These are phyloP conservation scores for Lysandra bellargus DNA, from an alignment of 2,888 invertebrate species.

Conservation along the genomic window DNA sequence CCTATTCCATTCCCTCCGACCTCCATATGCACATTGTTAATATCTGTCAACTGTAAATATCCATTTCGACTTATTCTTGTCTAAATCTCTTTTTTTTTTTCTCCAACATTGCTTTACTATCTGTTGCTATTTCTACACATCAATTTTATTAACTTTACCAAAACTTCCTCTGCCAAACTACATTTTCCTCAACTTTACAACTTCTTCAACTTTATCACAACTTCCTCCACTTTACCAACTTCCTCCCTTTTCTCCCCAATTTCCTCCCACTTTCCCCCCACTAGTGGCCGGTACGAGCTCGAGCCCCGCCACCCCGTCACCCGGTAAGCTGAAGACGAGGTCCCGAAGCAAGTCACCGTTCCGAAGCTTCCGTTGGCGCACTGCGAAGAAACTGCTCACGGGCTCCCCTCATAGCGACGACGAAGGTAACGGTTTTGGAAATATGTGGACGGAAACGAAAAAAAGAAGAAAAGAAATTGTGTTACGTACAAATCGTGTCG, in stretches of 20 bases:
- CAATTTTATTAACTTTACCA: not conserved
- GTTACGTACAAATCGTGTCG: too few species aligned
- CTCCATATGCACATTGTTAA: slow-evolving; percentile 1
- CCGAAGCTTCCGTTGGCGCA: slow-evolving; percentile 95
- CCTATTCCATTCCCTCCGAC: slow-evolving; percentile 46
- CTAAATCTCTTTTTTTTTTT: not conserved
- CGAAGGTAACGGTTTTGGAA: slow-evolving; percentile 82
- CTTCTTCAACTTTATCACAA: not conserved
- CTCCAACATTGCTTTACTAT: not conserved
- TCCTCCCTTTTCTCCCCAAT: not conserved
- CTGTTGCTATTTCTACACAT: not conserved
- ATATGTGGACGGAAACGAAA: slow-evolving; percentile 50
- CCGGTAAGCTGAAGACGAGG: slow-evolving; percentile 88
- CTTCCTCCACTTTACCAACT: not conserved
- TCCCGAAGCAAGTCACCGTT: slow-evolving; percentile 97
- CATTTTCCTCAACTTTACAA: not conserved
- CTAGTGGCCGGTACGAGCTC: slow-evolving; percentile 70
- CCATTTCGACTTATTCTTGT: not conserved
- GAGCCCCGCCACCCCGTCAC: slow-evolving; percentile 71
- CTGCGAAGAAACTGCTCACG: slow-evolving; percentile 84
- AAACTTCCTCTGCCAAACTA: not conserved
- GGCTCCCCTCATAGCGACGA: slow-evolving; percentile 89
- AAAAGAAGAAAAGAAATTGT: not conserved
- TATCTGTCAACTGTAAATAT: slow-evolving; percentile 6
- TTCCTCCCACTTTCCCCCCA: slow-evolving; percentile 43